phyloP scores from a whole-genome alignment of 2,888 invertebrate species.

The Watsonalla cultraria region DNA sequence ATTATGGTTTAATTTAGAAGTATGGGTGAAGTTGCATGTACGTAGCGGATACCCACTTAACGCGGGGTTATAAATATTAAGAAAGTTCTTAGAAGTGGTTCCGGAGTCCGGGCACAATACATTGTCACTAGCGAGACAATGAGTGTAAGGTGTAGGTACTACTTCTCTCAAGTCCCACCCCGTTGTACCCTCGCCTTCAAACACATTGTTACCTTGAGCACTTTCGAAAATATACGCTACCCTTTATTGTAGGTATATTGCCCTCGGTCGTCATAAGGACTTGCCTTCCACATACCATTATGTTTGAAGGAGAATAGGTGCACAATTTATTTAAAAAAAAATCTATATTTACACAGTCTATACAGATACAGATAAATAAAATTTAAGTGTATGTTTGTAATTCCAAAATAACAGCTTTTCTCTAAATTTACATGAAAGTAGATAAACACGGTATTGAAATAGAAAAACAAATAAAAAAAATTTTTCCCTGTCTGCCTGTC shows the following conservation, averaged over 20 bases:
- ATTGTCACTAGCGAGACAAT: constrained; percentile 41
- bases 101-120: constrained; percentile 44
- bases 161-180: background rate
- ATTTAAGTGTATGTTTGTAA: no score
- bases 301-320: no score
- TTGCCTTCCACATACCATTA: background rate
- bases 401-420: no score
- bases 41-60: background rate
- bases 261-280: no score
- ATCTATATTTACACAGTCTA: no score
- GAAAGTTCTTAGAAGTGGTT: constrained; percentile 19
- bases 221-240: constrained; percentile 9
- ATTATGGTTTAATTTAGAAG: background rate
- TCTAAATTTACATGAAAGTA: no score
- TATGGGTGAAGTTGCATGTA: background rate
- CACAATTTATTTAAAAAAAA: no score
- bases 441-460: no score
- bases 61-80: constrained; percentile 6
- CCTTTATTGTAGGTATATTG: constrained; percentile 3
- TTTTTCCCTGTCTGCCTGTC: no score
- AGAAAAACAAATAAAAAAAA: no score
- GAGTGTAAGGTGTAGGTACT: constrained; percentile 19
- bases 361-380: no score
- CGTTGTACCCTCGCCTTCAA: constrained; percentile 26
- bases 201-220: constrained; percentile 37